Evolutionary conservation across 1,140 invertebrate species (phyloP), one percentile per base, ranked within the genome.

Genomic region (Artemia franciscana): DNA sequence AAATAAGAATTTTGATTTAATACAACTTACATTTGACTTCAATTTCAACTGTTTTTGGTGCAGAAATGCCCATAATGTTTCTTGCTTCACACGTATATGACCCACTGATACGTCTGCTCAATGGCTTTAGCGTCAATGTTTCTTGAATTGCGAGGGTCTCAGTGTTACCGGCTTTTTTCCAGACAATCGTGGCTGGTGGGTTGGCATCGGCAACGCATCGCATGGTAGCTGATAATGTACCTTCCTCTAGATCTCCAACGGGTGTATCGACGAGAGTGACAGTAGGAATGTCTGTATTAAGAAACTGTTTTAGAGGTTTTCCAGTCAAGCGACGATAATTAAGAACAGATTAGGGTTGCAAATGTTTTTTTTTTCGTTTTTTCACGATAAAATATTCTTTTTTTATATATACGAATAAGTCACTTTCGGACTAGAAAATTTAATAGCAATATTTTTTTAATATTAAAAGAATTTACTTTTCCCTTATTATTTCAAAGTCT

Each of bases 1-100:
- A n/a, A n/a, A n/a, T n/a, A n/a, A n/a, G n/a, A n/a, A n/a, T n/a
- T n/a, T n/a, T n/a, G n/a, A n/a, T n/a, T n/a, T n/a, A 24, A 59
- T 57, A 62, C 61, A 61, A 82, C 85, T 84, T 77, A 90, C 88
- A 91, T 80, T 89, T 89, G 59, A 91, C 82, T 71, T 88, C 85
- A 64, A 91, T 79, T 69, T 85, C 81, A 61, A 88, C 82, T 67
- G 82, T 81, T 57, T 86, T 77, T 4, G 85, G 82, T 68, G 83
- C 83, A 30, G 85, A 86, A 67, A 82, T 80, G 62, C 88, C 88
- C 27, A 88, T 78, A 51, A 78, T 79, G 70, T 91, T 91, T 66
- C 83, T 79, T 5, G 86, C 86, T 70, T 86, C 82, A 72, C 88
- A 91, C 60, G 82, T 82, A 71, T 90, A 90, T 4, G 83, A 72